These are phyloP conservation scores for Limnothrissa miodon DNA, from an alignment of 2,113 vertebrate genomes.

Conservation along the genomic window DNA sequence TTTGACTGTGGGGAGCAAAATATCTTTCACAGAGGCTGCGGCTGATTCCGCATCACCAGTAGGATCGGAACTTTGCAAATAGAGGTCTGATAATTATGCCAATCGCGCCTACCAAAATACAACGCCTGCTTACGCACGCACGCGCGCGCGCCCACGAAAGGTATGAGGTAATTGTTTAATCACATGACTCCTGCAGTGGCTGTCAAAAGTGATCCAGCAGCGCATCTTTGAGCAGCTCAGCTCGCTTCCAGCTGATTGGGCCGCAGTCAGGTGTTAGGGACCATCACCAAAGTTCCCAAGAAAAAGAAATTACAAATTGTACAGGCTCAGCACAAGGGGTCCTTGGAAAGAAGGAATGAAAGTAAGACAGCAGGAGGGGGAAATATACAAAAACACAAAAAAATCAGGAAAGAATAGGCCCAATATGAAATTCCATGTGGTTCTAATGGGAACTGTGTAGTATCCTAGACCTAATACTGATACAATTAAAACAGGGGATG, in stretches of 20 bases:
- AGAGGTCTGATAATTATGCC: background rate
- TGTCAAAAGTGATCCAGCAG: constrained; percentile 70
- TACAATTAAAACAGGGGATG: too few species aligned
- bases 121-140: constrained; percentile 21
- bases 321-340: background rate
- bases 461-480: too few species aligned
- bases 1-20: background rate
- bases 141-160: constrained; percentile 43
- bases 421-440: too few species aligned
- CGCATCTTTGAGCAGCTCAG: constrained; percentile 49
- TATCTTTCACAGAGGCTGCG: background rate
- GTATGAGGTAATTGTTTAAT: constrained; percentile 79
- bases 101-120: constrained; percentile 2
- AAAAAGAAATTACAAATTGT: background rate
- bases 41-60: background rate
- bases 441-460: too few species aligned
- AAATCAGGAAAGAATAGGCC: too few species aligned
- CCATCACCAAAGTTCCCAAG: constrained; percentile 55
- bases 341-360: too few species aligned
- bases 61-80: background rate
- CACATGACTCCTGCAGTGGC: constrained; percentile 76
- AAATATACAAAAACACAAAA: too few species aligned
- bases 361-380: too few species aligned
- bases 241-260: constrained; percentile 68
- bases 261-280: constrained; percentile 56